Conservation (phyloP, 2,113 vertebrate genomes). For the Corvus moneduloides region DNA sequence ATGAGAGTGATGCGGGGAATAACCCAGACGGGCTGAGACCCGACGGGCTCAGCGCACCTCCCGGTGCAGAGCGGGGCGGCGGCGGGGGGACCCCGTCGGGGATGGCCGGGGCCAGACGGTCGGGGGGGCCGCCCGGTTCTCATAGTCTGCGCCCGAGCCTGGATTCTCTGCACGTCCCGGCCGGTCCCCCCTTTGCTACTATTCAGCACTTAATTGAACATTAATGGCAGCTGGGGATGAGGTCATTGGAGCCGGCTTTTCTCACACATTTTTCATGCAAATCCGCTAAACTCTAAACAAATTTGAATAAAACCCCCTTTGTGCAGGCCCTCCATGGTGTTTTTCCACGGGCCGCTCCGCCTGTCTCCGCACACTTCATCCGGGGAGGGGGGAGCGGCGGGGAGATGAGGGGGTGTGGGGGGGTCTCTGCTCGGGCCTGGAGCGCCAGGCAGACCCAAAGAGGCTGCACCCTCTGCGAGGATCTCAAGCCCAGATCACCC, state of each 20-base stretch:
- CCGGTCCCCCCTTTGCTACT: constrained; percentile 72
- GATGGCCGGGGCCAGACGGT: constrained; percentile 34
- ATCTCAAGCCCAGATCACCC: background rate
- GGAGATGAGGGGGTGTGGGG: background rate
- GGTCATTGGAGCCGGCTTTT: constrained; percentile 84
- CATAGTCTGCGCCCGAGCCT: constrained; percentile 59
- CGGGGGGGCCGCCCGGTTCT: constrained; percentile 26
- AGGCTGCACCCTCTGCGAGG: background rate
- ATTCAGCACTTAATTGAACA: constrained; percentile 87
- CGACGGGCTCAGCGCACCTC: constrained; percentile 12
- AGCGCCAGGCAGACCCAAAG: background rate
- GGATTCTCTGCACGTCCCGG: constrained; percentile 80
- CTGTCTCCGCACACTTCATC: constrained; percentile 60
- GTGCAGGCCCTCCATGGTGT: constrained; percentile 71
- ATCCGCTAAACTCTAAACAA: constrained; percentile 85
- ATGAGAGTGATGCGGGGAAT: background rate
- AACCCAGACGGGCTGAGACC: constrained; percentile 3
- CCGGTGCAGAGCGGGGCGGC: background rate
- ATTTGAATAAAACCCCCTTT: constrained; percentile 87
- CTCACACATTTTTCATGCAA: constrained; percentile 90
- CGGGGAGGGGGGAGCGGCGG: background rate
- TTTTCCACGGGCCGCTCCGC: constrained; percentile 60
- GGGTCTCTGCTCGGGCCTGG: background rate
- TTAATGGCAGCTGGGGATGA: constrained; percentile 88
- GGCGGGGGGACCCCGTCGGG: constrained; percentile 27